phyloP scores from a whole-genome alignment of 2,113 vertebrate genomes.

The Piprites chloris region DNA sequence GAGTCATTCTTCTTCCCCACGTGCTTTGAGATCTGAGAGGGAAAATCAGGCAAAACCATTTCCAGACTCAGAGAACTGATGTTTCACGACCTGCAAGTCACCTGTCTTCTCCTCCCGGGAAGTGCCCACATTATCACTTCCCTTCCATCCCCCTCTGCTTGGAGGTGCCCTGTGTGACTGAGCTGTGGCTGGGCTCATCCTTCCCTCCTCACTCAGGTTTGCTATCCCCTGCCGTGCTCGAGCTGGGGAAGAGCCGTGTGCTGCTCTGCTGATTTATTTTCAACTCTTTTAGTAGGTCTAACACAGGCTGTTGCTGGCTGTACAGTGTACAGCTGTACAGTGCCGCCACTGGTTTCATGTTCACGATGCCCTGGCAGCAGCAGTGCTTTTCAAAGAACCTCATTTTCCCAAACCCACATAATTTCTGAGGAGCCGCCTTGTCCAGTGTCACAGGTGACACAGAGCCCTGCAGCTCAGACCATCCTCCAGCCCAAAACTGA shows the following conservation, averaged over 20 bases:
- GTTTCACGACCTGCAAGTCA: neutral
- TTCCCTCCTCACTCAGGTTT: neutral
- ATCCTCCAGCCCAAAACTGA: neutral
- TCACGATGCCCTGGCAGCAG: neutral
- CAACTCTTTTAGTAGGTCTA: neutral
- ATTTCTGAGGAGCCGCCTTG: neutral
- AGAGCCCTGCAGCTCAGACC: neutral
- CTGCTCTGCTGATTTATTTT: neutral
- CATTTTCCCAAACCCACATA: neutral
- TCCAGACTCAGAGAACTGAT: neutral
- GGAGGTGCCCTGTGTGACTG: neutral
- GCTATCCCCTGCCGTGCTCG: rapidly evolving
- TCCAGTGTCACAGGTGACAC: neutral
- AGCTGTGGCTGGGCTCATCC: neutral
- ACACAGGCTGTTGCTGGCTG: neutral
- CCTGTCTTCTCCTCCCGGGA: neutral
- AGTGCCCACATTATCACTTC: rapidly evolving
- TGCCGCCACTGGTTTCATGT: neutral
- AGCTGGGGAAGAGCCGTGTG: neutral
- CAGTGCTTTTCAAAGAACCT: neutral
- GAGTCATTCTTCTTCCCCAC: neutral
- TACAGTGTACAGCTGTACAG: neutral
- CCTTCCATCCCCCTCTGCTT: neutral
- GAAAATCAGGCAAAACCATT: neutral
- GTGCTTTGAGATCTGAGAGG: neutral